A percentile compares a stretch with the other conserved stretches of the same genome.
Conservation (phyloP, 2,113 vertebrate species). For the Ceratotherium simum region DNA sequence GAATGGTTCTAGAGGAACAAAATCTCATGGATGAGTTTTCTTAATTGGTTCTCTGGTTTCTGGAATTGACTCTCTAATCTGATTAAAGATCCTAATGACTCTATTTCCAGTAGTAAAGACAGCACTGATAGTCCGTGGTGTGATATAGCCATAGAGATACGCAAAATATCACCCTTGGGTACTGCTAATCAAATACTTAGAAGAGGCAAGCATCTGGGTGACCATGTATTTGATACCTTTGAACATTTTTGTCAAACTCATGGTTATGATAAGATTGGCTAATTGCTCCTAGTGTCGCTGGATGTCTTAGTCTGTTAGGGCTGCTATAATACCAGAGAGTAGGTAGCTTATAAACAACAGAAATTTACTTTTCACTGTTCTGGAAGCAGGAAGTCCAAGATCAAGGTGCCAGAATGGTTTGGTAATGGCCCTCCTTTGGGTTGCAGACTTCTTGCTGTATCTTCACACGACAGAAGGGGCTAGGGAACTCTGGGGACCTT, state of each 20-base stretch:
- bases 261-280: neutral
- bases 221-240: neutral
- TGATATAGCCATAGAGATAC: neutral
- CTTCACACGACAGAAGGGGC: neutral
- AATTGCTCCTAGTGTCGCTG: neutral
- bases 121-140: rapidly evolving
- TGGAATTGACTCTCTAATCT: neutral
- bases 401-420: neutral
- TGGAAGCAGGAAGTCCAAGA: neutral
- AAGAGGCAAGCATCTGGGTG: neutral
- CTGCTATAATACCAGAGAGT: neutral
- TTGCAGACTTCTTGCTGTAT: neutral
- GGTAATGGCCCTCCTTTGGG: neutral
- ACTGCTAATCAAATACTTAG: neutral
- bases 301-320: neutral
- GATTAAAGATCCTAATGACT: neutral
- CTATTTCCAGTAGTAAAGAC: neutral
- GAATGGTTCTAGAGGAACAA: neutral
- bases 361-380: neutral
- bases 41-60: neutral
- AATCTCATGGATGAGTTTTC: neutral
- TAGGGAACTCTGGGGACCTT: too few species aligned
- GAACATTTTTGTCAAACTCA: neutral
- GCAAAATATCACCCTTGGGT: neutral
- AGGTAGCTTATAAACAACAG: neutral